These are phyloP conservation scores for Lucifuga dentata DNA, from an alignment of 2,113 vertebrate species.

Conservation along the genomic window DNA sequence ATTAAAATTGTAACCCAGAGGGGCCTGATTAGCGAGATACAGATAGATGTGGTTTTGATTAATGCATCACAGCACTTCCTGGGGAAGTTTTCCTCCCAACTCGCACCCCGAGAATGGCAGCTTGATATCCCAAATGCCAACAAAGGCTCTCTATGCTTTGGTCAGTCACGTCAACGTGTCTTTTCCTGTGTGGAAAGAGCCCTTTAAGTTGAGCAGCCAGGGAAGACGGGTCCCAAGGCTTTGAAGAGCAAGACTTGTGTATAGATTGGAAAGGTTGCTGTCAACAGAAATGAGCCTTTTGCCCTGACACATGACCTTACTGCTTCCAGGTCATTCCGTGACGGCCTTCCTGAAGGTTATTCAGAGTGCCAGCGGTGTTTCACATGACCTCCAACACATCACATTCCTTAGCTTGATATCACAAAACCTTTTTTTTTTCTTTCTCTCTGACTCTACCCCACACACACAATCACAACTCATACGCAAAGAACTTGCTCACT, in stretches of 20 bases:
- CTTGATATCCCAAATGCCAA: conserved; percentile 38
- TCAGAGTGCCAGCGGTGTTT: conserved; percentile 74
- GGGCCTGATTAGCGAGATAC: conserved; percentile 48
- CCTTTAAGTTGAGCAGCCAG: conserved; percentile 51
- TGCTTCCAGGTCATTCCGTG: conserved; percentile 75
- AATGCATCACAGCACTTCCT: conserved; percentile 49
- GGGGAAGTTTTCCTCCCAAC: conserved; percentile 54
- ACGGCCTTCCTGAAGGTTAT: conserved; percentile 70
- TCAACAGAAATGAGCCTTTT: conserved; percentile 71
- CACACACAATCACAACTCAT: conserved; percentile 31
- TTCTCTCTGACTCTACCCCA: neutral
- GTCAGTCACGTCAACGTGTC: conserved; percentile 42
- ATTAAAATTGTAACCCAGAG: conserved; percentile 54
- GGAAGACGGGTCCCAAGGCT: conserved; percentile 71
- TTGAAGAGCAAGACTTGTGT: conserved; percentile 69
- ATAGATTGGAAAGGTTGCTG: conserved; percentile 66
- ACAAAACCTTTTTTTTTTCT: conserved; percentile 35
- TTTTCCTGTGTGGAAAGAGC: conserved; percentile 59
- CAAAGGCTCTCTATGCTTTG: conserved; percentile 64
- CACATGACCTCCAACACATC: conserved; percentile 78
- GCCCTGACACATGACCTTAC: conserved; percentile 72
- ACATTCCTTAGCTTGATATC: conserved; percentile 69
- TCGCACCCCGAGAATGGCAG: conserved; percentile 36
- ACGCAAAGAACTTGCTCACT: conserved; percentile 34
- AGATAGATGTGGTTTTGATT: conserved; percentile 68